Evolutionary conservation across 2,797 vertebrate genomes (phyloP).

Genomic region (Enteromius afrohamiltoni): DNA sequence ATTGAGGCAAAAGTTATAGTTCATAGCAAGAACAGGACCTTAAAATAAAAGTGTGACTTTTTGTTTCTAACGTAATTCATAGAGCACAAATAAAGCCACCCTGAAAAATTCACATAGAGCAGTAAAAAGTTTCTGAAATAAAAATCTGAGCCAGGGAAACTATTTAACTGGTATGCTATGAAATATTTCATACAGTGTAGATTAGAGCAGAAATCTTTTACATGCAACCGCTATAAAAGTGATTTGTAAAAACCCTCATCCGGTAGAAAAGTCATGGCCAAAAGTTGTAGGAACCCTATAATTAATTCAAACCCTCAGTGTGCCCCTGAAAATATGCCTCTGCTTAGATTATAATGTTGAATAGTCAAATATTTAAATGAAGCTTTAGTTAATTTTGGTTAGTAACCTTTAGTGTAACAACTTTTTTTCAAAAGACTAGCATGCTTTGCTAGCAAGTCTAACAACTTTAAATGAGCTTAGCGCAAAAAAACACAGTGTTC

Average conservation of each 20-base stretch:
- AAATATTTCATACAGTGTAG: neutral
- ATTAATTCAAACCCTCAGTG: neutral
- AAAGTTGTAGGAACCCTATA: neutral
- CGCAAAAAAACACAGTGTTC: neutral
- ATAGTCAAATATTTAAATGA: neutral
- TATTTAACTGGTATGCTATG: neutral
- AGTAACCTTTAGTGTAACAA: neutral
- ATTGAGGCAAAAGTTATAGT: neutral
- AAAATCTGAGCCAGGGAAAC: neutral
- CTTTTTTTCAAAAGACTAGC: neutral
- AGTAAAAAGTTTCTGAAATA: neutral
- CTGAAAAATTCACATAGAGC: neutral
- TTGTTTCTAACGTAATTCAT: neutral
- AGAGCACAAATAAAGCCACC: neutral
- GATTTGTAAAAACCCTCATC: neutral
- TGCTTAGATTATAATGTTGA: neutral
- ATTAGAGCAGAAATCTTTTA: constrained; percentile 1
- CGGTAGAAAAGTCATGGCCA: neutral
- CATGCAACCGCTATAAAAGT: neutral
- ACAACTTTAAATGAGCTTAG: constrained; percentile 1
- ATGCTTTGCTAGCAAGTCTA: neutral
- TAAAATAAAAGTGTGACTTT: neutral
- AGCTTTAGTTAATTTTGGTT: neutral
- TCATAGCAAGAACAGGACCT: neutral
- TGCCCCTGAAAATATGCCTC: neutral